Percentiles rank a stretch among this genome's conserved stretches.
Evolutionary conservation across 2,797 vertebrate genomes (phyloP).

Genomic region (Cygnus olor): DNA sequence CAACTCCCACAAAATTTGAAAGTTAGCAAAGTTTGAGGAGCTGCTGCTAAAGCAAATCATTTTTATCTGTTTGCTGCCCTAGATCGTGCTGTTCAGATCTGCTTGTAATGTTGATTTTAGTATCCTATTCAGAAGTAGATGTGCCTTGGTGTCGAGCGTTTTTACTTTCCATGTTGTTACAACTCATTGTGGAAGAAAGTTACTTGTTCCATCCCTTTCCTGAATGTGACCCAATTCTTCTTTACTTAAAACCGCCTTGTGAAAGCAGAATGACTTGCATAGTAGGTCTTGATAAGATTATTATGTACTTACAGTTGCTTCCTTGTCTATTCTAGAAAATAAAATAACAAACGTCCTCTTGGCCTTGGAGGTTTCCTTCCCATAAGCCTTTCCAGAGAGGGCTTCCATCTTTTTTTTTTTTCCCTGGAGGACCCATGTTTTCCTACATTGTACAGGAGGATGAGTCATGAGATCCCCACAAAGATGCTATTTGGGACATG

Average conservation of each 20-base stretch:
- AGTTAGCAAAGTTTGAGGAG: neutral
- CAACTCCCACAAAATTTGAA: neutral
- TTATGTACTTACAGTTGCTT: neutral
- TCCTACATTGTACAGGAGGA: neutral
- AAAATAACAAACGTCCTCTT: neutral
- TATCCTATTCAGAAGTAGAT: neutral
- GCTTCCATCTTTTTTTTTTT: rapidly evolving
- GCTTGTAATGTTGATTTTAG: neutral
- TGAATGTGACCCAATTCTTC: neutral
- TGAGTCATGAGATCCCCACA: rapidly evolving
- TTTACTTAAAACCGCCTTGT: neutral
- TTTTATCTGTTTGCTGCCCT: neutral
- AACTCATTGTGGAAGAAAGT: neutral
- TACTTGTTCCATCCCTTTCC: neutral
- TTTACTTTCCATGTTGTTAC: neutral
- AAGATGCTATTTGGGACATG: neutral
- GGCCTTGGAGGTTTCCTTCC: neutral
- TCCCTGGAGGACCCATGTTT: neutral
- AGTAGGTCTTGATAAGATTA: neutral
- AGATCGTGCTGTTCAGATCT: neutral
- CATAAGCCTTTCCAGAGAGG: neutral
- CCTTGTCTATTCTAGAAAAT: neutral
- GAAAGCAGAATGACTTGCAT: neutral
- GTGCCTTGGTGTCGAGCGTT: neutral
- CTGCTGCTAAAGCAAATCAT: neutral